These are phyloP conservation scores for Amblyjoppa fuscipennis DNA, from an alignment of 2,888 invertebrate genomes.

Conservation along the genomic window DNA sequence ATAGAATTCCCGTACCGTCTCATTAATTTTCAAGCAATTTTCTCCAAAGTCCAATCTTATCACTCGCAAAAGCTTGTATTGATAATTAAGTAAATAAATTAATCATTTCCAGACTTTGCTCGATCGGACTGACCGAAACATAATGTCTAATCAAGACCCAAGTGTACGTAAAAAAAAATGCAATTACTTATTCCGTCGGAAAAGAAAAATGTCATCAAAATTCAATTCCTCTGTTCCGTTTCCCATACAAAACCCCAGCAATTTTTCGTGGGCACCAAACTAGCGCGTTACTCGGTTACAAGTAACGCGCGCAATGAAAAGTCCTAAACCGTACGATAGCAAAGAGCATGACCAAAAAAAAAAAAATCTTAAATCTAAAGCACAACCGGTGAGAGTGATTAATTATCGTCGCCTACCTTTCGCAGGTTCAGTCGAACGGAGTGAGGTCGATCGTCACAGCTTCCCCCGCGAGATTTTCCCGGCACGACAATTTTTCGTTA, in stretches of 20 bases:
- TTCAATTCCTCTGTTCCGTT: background rate
- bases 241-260: background rate
- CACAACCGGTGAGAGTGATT: slow-evolving; percentile 17
- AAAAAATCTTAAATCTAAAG: background rate
- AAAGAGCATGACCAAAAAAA: background rate
- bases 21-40: too few species aligned
- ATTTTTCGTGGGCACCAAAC: background rate
- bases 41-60: too few species aligned
- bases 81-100: too few species aligned
- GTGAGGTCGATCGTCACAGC: slow-evolving; percentile 1
- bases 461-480: slow-evolving; percentile 27
- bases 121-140: too few species aligned
- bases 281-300: background rate
- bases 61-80: too few species aligned
- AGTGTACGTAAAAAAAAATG: too few species aligned
- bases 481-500: slow-evolving; percentile 23
- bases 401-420: slow-evolving; percentile 52
- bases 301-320: background rate
- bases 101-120: too few species aligned
- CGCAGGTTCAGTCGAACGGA: slow-evolving; percentile 1
- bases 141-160: too few species aligned
- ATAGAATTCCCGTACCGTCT: too few species aligned
- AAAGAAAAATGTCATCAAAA: background rate
- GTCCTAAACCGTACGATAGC: background rate
- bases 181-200: background rate